A percentile compares a stretch with the other conserved stretches of the same genome.
Conservation (phyloP, 2,797 vertebrate genomes). For the Mus minutoides region DNA sequence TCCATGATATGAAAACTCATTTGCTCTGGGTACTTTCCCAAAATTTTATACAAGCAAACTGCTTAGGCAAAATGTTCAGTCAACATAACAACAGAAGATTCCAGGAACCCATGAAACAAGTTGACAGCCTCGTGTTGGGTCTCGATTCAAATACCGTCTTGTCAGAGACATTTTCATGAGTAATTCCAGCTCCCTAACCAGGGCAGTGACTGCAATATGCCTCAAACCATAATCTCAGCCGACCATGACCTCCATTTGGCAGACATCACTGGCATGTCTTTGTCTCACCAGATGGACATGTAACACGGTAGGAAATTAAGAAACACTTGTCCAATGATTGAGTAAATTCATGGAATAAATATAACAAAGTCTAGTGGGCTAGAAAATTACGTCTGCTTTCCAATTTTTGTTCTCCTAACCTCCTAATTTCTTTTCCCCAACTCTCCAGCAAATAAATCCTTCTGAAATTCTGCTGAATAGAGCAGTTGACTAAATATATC, state of each 20-base stretch:
- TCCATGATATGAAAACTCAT: neutral
- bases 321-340: slow-evolving; percentile 20
- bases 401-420: slow-evolving; percentile 25
- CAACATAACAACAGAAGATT: slow-evolving; percentile 12
- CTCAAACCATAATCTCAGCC: neutral
- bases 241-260: neutral
- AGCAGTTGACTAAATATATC: neutral
- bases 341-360: slow-evolving; percentile 5
- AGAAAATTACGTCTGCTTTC: slow-evolving; percentile 16
- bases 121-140: neutral
- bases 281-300: neutral
- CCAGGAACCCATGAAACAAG: neutral
- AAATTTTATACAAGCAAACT: slow-evolving; percentile 1
- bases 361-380: neutral
- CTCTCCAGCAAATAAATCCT: neutral
- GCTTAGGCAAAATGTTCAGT: slow-evolving; percentile 26
- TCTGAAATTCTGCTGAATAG: slow-evolving; percentile 32
- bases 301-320: neutral
- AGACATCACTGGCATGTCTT: neutral
- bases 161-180: neutral
- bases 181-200: neutral
- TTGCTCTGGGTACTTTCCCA: neutral
- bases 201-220: neutral
- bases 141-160: slow-evolving; percentile 46
- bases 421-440: neutral